phyloP scores from a whole-genome alignment of 2,888 invertebrate genomes.

The Pollenia labialis region DNA sequence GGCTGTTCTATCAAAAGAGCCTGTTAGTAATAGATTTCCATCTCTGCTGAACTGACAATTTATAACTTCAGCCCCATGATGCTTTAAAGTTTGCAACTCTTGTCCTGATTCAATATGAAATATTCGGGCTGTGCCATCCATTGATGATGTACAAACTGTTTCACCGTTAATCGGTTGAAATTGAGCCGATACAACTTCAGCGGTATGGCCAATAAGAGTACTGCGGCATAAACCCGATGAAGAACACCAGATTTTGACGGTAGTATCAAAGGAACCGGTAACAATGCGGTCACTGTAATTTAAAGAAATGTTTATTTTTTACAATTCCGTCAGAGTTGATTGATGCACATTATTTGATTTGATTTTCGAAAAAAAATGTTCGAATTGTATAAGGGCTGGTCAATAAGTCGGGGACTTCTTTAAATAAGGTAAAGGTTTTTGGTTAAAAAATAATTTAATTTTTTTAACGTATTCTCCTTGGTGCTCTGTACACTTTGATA shows the following conservation, averaged over 20 bases:
- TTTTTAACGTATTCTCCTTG: too few species aligned
- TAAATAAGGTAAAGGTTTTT: too few species aligned
- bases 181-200: constrained; percentile 89
- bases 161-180: constrained; percentile 87
- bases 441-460: too few species aligned
- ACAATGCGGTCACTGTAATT: constrained; percentile 88
- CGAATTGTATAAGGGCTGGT: not conserved
- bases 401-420: too few species aligned
- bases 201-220: constrained; percentile 90
- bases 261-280: constrained; percentile 93
- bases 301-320: not conserved
- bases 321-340: too few species aligned
- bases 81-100: constrained; percentile 86
- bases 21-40: constrained; percentile 89
- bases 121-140: constrained; percentile 90
- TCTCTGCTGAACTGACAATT: constrained; percentile 89
- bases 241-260: constrained; percentile 90
- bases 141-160: constrained; percentile 89
- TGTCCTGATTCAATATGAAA: constrained; percentile 89
- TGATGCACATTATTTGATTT: too few species aligned
- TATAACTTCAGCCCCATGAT: constrained; percentile 91
- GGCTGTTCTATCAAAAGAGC: constrained; percentile 91
- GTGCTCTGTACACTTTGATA: too few species aligned
- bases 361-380: not conserved
- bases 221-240: constrained; percentile 87